These are phyloP conservation scores for Prunella himalayana DNA, from an alignment of 2,113 vertebrate genomes.

Conservation along the genomic window DNA sequence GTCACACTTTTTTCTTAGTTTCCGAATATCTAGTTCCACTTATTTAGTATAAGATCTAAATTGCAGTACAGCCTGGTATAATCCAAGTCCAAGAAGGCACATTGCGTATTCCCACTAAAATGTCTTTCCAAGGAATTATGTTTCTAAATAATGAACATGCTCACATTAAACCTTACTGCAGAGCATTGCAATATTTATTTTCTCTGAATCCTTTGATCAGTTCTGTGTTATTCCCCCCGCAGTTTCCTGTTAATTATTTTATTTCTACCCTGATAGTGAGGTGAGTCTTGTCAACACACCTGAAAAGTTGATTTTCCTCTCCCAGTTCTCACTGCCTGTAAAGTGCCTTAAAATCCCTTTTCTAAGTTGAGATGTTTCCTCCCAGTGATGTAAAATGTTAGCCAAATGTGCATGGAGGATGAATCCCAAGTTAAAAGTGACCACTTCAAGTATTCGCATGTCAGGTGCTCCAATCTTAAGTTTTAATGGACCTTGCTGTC, in stretches of 20 bases:
- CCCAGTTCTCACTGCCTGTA: background rate
- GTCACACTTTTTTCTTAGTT: background rate
- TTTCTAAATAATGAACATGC: background rate
- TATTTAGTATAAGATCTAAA: background rate
- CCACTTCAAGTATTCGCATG: background rate
- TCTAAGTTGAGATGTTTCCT: background rate
- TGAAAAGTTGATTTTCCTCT: background rate
- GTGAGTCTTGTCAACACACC: background rate
- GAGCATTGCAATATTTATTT: background rate
- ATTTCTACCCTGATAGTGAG: background rate
- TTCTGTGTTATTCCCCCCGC: background rate
- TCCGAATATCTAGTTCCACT: background rate
- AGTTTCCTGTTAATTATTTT: background rate
- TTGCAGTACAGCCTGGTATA: background rate
- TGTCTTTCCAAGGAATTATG: background rate
- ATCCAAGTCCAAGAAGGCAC: background rate
- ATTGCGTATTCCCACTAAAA: background rate
- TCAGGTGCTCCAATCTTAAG: background rate
- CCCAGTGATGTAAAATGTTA: background rate
- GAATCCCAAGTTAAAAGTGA: background rate
- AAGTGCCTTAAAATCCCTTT: background rate
- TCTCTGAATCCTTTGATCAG: background rate
- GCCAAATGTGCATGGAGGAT: fast-evolving
- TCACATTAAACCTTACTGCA: background rate
- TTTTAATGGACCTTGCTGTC: background rate